Percentiles rank a stretch among this genome's conserved stretches.
phyloP scores from a whole-genome alignment of 2,113 vertebrate genomes.

The Oreochromis tanganicae region DNA sequence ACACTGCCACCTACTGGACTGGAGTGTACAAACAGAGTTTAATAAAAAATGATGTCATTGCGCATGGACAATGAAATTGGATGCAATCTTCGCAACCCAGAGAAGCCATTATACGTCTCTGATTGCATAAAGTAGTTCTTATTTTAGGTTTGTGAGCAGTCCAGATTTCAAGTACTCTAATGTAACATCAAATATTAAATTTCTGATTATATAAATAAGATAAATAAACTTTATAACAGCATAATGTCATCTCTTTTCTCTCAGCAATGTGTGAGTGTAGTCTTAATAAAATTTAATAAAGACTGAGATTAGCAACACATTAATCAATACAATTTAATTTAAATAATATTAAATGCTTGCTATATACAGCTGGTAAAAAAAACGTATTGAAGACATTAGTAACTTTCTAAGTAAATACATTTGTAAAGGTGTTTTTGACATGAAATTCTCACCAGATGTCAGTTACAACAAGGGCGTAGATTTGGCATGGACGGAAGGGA shows the following conservation, averaged over 20 bases:
- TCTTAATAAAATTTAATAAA: not conserved
- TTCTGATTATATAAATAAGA: not conserved
- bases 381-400: accelerated
- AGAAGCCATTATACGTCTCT: not conserved
- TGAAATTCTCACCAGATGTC: not conserved
- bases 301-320: not conserved
- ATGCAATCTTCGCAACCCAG: not conserved
- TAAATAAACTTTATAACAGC: not conserved
- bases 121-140: not conserved
- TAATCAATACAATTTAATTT: not conserved
- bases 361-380: not conserved
- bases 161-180: not conserved
- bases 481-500: no score
- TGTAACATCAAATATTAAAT: not conserved
- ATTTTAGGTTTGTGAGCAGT: not conserved
- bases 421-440: not conserved
- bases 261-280: not conserved
- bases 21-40: not conserved
- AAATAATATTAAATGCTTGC: not conserved
- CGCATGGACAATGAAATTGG: not conserved
- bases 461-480: no score
- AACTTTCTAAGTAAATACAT: not conserved
- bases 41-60: accelerated
- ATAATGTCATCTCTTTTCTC: accelerated
- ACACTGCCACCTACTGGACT: not conserved